Percentiles rank a stretch among this genome's conserved stretches.
Conservation (phyloP, 2,888 invertebrate species). For the Calephelis perditalis region DNA sequence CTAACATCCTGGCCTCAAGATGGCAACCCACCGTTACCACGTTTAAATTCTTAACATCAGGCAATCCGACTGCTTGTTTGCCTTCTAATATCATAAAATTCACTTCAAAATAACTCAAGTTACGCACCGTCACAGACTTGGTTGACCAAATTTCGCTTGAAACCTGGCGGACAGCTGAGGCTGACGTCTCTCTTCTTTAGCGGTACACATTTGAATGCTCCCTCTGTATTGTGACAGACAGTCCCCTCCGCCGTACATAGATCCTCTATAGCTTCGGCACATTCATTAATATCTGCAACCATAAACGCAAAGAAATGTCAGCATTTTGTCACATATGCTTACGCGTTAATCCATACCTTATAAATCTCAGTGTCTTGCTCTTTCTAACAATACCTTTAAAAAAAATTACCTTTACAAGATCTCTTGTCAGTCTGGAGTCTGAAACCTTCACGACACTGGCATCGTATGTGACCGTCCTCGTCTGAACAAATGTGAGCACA, state of each 20-base stretch:
- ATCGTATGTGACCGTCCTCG: slow-evolving; percentile 45
- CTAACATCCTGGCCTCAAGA: too few species aligned
- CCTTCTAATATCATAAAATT: too few species aligned
- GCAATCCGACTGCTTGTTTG: too few species aligned
- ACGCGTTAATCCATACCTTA: too few species aligned
- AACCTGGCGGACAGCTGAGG: slow-evolving; percentile 74
- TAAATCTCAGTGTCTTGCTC: too few species aligned
- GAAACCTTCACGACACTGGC: slow-evolving; percentile 54
- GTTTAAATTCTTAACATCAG: too few species aligned
- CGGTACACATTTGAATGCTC: slow-evolving; percentile 81
- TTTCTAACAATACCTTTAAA: too few species aligned
- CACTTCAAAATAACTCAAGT: background rate
- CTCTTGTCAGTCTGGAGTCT: slow-evolving; percentile 54
- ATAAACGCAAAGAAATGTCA: slow-evolving; percentile 14
- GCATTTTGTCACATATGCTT: too few species aligned
- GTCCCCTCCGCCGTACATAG: slow-evolving; percentile 78
- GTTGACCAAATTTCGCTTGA: slow-evolving; percentile 72
- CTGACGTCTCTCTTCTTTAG: slow-evolving; percentile 56
- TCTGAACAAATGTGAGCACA: slow-evolving; percentile 60
- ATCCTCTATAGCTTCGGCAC: slow-evolving; percentile 75
- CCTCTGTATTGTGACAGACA: slow-evolving; percentile 82
- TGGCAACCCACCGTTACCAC: too few species aligned
- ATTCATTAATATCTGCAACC: slow-evolving; percentile 87
- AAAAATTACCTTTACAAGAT: slow-evolving; percentile 53
- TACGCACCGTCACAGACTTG: slow-evolving; percentile 75